These are phyloP conservation scores for Channa argus DNA, from an alignment of 2,113 vertebrate genomes.

Conservation along the genomic window DNA sequence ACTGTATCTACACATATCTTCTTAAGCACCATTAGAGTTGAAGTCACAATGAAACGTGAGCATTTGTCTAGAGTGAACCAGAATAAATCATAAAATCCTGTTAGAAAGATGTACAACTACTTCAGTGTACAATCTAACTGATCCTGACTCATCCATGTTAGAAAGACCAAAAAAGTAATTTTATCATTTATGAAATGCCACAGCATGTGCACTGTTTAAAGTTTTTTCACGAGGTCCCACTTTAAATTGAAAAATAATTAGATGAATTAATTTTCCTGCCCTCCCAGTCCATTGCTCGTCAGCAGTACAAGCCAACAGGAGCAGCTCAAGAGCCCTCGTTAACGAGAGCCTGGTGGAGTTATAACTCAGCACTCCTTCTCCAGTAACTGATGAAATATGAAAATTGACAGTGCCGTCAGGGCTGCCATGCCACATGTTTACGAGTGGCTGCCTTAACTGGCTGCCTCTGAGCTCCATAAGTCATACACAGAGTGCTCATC, in stretches of 20 bases:
- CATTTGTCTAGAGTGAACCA: too few species aligned
- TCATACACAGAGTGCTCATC: constrained; percentile 80
- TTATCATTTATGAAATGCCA: too few species aligned
- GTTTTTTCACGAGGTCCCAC: not conserved
- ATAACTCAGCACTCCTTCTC: constrained; percentile 72
- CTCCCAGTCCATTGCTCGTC: constrained; percentile 3
- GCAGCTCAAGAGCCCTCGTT: constrained; percentile 56
- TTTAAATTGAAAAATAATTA: constrained; percentile 22
- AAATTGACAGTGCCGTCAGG: constrained; percentile 78
- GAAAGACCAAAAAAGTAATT: too few species aligned
- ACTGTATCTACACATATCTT: too few species aligned
- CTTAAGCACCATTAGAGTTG: too few species aligned
- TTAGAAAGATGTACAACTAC: too few species aligned
- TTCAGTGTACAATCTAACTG: too few species aligned
- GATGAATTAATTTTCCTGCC: constrained; percentile 12
- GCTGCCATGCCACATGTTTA: constrained; percentile 75
- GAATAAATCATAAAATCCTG: too few species aligned
- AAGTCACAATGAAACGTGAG: too few species aligned
- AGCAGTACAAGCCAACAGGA: constrained; percentile 28
- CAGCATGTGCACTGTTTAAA: not conserved
- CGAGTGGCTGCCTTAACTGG: constrained; percentile 79
- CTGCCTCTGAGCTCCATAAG: constrained; percentile 76
- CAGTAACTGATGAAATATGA: constrained; percentile 82
- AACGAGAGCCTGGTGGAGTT: constrained; percentile 59
- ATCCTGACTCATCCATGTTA: too few species aligned